phyloP scores from a whole-genome alignment of 2,797 vertebrate species.

The Limnodromus scolopaceus region DNA sequence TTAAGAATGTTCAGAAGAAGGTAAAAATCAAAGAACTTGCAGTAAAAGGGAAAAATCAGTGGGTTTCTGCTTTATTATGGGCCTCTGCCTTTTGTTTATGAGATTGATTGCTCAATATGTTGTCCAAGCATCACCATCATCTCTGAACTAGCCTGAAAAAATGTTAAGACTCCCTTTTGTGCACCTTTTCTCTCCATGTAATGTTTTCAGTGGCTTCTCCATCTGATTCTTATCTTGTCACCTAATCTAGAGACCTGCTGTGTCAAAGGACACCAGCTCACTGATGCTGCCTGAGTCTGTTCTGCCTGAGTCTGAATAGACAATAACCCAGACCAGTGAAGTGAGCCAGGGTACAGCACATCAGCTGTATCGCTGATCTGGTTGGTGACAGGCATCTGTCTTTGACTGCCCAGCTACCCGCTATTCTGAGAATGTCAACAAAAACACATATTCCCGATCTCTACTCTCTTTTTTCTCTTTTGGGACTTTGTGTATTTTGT shows the following conservation, averaged over 20 bases:
- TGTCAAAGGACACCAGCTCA: not conserved
- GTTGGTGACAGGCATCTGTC: not conserved
- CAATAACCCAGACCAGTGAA: not conserved
- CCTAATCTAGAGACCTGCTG: not conserved
- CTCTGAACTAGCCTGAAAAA: not conserved
- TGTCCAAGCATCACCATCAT: not conserved
- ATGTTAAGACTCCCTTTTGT: not conserved
- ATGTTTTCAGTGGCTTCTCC: not conserved
- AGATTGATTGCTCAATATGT: not conserved
- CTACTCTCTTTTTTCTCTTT: constrained; percentile 6
- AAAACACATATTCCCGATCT: not conserved
- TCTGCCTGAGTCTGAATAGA: not conserved
- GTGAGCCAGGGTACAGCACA: not conserved
- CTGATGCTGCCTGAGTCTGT: not conserved
- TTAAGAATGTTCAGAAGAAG: not conserved
- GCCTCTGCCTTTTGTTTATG: not conserved
- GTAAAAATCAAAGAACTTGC: not conserved
- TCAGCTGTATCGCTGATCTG: not conserved
- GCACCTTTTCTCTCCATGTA: not conserved
- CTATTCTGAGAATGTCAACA: constrained; percentile 18
- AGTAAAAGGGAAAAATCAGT: not conserved
- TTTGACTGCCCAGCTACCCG: not conserved
- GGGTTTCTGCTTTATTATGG: not conserved
- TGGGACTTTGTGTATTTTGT: constrained; percentile 50
- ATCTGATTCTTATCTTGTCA: not conserved